These are phyloP conservation scores for Bovichtus diacanthus DNA, from an alignment of 2,797 vertebrate species.

Conservation along the genomic window DNA sequence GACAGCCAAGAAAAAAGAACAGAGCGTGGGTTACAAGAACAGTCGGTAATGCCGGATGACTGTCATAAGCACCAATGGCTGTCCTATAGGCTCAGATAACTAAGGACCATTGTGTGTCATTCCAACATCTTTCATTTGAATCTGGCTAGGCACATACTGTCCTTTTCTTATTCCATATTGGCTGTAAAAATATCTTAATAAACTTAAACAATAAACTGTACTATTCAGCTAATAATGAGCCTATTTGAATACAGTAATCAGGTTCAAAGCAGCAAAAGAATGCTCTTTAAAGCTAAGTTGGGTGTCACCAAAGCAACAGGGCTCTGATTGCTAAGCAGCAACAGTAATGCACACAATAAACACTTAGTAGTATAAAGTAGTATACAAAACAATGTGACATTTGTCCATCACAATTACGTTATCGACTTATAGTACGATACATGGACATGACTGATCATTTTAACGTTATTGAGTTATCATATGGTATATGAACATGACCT, in stretches of 20 bases:
- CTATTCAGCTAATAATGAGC: not conserved
- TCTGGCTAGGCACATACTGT: not conserved
- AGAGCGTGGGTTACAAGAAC: slow-evolving; percentile 35
- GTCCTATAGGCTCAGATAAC: slow-evolving; percentile 23
- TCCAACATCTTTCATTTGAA: slow-evolving; percentile 15
- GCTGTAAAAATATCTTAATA: not conserved
- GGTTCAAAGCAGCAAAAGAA: not conserved
- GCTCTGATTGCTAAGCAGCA: not conserved
- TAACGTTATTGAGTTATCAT: not conserved
- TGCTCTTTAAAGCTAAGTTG: not conserved
- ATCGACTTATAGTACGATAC: too few relatives aligned
- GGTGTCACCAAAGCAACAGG: not conserved
- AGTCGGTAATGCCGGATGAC: slow-evolving; percentile 41
- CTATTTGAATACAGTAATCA: not conserved
- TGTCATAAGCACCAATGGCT: slow-evolving; percentile 20
- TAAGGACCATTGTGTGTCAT: not conserved
- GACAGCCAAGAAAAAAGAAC: slow-evolving; percentile 16
- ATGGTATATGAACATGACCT: not conserved
- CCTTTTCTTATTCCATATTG: not conserved
- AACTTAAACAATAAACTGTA: not conserved
- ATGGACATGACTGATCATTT: not conserved
- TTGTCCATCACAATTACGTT: too few relatives aligned
- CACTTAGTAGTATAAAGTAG: not conserved
- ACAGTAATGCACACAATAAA: not conserved
- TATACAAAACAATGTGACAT: not conserved